phyloP scores from a whole-genome alignment of 2,113 vertebrate genomes.

The Lontra canadensis region DNA sequence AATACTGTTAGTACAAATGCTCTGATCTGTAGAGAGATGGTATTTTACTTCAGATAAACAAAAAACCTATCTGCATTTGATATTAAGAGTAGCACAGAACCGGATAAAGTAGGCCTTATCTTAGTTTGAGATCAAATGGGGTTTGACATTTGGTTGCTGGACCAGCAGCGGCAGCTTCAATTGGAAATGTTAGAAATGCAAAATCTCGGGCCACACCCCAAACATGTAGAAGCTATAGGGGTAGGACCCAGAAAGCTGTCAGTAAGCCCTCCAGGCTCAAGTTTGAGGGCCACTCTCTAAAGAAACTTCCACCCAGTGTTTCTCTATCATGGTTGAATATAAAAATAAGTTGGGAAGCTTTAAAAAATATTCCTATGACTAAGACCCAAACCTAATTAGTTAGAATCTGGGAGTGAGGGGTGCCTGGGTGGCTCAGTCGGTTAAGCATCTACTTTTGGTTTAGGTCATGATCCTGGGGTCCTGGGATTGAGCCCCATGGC shows the following conservation, averaged over 20 bases:
- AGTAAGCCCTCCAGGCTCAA: not conserved
- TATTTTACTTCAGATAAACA: not conserved
- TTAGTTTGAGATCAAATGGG: not conserved
- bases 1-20: not conserved
- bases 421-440: not conserved
- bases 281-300: not conserved
- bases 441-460: not conserved
- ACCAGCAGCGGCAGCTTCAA: not conserved
- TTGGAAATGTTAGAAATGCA: not conserved
- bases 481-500: not conserved
- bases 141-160: not conserved
- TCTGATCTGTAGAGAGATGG: not conserved
- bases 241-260: not conserved
- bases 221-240: not conserved
- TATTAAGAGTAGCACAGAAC: not conserved
- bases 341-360: conserved; percentile 7
- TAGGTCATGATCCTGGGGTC: not conserved
- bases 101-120: not conserved
- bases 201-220: not conserved
- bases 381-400: not conserved
- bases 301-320: not conserved
- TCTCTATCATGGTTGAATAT: not conserved
- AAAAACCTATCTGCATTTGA: not conserved
- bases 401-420: not conserved
- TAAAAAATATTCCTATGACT: not conserved